phyloP scores from a whole-genome alignment of 1,140 invertebrate genomes.

The Lordiphosa mommai region DNA sequence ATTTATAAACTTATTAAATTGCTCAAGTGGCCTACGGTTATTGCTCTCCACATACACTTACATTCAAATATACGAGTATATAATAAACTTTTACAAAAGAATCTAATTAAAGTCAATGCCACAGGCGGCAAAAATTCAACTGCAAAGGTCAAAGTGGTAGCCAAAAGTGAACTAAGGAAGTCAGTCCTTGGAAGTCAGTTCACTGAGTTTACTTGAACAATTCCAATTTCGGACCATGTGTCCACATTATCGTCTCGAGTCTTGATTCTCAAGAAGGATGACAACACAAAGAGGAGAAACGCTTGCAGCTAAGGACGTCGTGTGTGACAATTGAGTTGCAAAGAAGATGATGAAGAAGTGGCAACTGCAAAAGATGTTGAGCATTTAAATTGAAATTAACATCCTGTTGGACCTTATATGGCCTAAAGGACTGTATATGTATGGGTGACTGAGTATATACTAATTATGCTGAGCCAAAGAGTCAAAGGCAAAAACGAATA shows the following conservation, averaged over 20 bases:
- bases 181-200: neutral
- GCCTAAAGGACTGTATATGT: slow-evolving; percentile 23
- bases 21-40: too few relatives aligned
- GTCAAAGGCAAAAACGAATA: slow-evolving; percentile 39
- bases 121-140: slow-evolving; percentile 29
- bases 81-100: slow-evolving; percentile 27
- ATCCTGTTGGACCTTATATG: slow-evolving; percentile 51
- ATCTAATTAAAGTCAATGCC: slow-evolving; percentile 63
- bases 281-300: slow-evolving; percentile 28
- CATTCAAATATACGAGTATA: slow-evolving; percentile 22
- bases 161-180: slow-evolving; percentile 20
- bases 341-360: slow-evolving; percentile 1
- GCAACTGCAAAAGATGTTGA: slow-evolving; percentile 31
- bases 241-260: slow-evolving; percentile 14
- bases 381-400: slow-evolving; percentile 76
- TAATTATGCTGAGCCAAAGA: slow-evolving; percentile 56
- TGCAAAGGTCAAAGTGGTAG: slow-evolving; percentile 15
- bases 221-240: slow-evolving; percentile 7
- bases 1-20: too few relatives aligned
- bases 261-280: neutral
- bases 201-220: slow-evolving; percentile 22
- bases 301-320: slow-evolving; percentile 46
- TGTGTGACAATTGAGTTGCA: slow-evolving; percentile 46
- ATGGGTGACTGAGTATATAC: slow-evolving; percentile 44
- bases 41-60: slow-evolving; percentile 1